Percentiles rank a stretch among this genome's conserved stretches.
These are phyloP conservation scores for Lithobates pipiens DNA, from an alignment of 2,797 vertebrate genomes.

Conservation along the genomic window DNA sequence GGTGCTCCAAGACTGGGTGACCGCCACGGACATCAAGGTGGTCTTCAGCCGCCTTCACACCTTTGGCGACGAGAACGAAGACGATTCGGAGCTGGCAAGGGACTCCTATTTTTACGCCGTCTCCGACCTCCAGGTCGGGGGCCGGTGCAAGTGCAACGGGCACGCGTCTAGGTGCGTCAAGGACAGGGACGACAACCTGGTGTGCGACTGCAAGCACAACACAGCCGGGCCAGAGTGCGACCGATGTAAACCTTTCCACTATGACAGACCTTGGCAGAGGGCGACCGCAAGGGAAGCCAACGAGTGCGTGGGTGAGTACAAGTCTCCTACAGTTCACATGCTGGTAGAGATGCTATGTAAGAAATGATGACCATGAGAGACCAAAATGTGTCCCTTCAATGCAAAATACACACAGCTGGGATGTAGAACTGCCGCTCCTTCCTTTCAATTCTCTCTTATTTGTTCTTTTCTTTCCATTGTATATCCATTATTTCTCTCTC, in stretches of 20 bases:
- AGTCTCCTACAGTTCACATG: neutral
- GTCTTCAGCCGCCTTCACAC: conserved; percentile 94
- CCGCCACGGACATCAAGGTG: conserved; percentile 97
- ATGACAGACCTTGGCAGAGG: conserved; percentile 97
- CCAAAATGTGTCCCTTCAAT: neutral
- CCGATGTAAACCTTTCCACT: conserved; percentile 98
- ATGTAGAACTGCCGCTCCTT: too few relatives aligned
- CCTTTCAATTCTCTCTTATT: too few relatives aligned
- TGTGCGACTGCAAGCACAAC: conserved; percentile 98
- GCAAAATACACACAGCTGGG: neutral
- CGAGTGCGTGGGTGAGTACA: conserved; percentile 95
- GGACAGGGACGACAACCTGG: conserved; percentile 87
- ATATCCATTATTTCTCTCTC: neutral
- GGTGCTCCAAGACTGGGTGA: conserved; percentile 99
- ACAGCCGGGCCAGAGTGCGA: conserved; percentile 97
- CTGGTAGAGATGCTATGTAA: neutral
- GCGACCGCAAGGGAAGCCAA: conserved; percentile 96
- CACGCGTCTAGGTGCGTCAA: conserved; percentile 96
- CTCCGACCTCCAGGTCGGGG: conserved; percentile 97
- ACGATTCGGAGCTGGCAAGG: conserved; percentile 94
- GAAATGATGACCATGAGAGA: neutral
- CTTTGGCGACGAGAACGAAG: conserved; percentile 97
- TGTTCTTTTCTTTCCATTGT: neutral
- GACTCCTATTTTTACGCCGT: conserved; percentile 98
- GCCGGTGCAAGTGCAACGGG: conserved; percentile 97